Conservation (phyloP, 2,797 vertebrate genomes). For the Pangasius djambal region DNA sequence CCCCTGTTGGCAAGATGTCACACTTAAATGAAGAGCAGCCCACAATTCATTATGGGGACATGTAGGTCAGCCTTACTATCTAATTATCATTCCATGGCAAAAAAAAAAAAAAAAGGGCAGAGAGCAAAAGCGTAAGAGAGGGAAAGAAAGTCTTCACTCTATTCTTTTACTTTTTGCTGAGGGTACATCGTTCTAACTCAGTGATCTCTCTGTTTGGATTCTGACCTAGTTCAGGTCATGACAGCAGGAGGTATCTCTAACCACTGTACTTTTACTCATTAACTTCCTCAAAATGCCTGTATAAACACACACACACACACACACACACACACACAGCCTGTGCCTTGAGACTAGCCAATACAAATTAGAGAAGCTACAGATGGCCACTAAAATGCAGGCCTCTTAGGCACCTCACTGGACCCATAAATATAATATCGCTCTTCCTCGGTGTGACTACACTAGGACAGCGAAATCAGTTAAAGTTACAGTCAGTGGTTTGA, state of each 20-base stretch:
- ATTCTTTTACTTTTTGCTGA: background rate
- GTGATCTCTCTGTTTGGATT: constrained; percentile 19
- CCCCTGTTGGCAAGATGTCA: constrained; percentile 46
- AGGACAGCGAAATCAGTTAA: constrained; percentile 3
- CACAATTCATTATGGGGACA: constrained; percentile 48
- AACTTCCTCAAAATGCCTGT: constrained; percentile 35
- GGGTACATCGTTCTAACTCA: constrained; percentile 25
- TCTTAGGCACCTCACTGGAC: constrained; percentile 9
- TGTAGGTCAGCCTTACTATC: constrained; percentile 49
- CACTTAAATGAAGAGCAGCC: constrained; percentile 52
- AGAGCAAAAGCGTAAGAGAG: background rate
- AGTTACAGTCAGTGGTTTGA: background rate
- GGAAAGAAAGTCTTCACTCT: constrained; percentile 6
- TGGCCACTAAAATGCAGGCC: constrained; percentile 4
- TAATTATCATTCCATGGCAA: constrained; percentile 49
- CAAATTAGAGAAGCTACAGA: constrained; percentile 15
- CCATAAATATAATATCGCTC: background rate
- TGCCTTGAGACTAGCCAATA: constrained; percentile 14
- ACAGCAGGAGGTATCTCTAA: constrained; percentile 39
- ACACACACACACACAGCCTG: constrained; percentile 24
- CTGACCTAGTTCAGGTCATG: constrained; percentile 44
- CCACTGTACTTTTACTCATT: constrained; percentile 45
- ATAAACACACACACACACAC: background rate
- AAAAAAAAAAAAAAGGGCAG: background rate
- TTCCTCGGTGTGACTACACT: background rate